These are phyloP conservation scores for Calliscelio sp. DNA, from an alignment of 2,888 invertebrate species.

Conservation along the genomic window DNA sequence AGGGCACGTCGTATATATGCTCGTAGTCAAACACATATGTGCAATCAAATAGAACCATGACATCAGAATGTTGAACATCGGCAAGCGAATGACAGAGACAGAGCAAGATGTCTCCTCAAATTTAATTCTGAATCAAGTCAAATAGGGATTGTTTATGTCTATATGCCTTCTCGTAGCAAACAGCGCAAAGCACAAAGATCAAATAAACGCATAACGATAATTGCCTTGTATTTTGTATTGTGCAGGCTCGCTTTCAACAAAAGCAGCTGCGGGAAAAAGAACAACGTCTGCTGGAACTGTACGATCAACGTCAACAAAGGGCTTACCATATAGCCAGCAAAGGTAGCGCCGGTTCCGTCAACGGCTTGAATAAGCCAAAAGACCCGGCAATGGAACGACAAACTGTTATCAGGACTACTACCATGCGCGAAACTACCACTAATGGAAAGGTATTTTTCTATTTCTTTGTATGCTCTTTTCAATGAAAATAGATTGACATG, in stretches of 20 bases:
- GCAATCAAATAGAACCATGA: conserved; percentile 57
- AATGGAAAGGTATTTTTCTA: conserved; percentile 80
- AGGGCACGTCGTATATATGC: conserved; percentile 50
- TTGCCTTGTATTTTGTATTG: conserved; percentile 74
- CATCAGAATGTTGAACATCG: conserved; percentile 63
- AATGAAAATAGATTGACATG: background rate
- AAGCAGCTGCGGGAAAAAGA: conserved; percentile 93
- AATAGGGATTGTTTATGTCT: conserved; percentile 65
- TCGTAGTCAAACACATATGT: conserved; percentile 62
- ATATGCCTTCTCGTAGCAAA: conserved; percentile 49
- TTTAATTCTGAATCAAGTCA: conserved; percentile 69
- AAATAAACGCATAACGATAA: conserved; percentile 66
- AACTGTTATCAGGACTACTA: conserved; percentile 78
- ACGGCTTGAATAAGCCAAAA: conserved; percentile 82
- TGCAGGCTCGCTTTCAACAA: conserved; percentile 93
- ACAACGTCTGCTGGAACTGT: conserved; percentile 90
- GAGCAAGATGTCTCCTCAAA: conserved; percentile 54
- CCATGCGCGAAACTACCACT: conserved; percentile 79
- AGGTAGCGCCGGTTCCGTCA: conserved; percentile 86
- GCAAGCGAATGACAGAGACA: background rate
- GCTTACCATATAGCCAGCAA: conserved; percentile 88
- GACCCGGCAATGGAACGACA: conserved; percentile 78
- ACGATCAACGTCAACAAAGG: conserved; percentile 90
- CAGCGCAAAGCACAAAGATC: conserved; percentile 54
- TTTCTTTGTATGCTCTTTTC: background rate